Conservation (phyloP, 1,140 invertebrate species). For the Triops longicaudatus region DNA sequence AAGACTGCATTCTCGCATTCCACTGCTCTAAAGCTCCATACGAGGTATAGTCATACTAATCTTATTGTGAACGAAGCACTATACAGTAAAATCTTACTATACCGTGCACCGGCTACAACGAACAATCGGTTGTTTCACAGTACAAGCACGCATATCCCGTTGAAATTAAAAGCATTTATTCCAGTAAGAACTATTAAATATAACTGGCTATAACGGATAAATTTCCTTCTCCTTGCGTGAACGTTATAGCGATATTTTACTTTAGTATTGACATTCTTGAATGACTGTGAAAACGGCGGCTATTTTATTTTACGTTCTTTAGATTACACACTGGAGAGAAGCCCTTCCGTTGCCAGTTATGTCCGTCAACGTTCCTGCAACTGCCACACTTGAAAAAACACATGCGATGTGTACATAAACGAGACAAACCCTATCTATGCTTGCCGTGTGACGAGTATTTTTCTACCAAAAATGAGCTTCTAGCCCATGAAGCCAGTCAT, state of each 20-base stretch:
- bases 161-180: no score
- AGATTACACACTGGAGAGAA: constrained; percentile 67
- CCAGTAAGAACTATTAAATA: no score
- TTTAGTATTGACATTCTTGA: no score
- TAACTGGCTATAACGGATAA: no score
- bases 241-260: no score
- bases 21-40: constrained; percentile 69
- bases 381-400: constrained; percentile 71
- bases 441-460: constrained; percentile 60
- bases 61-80: no score
- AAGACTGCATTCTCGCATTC: constrained; percentile 73
- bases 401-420: constrained; percentile 69
- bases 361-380: constrained; percentile 63
- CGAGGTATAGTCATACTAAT: no score
- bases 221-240: no score
- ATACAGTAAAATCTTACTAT: no score
- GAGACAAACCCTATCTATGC: constrained; percentile 61
- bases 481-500: constrained; percentile 43
- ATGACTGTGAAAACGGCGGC: neutral
- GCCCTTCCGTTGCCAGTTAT: constrained; percentile 65
- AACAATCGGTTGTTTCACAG: no score
- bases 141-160: no score
- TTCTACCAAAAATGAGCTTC: constrained; percentile 61
- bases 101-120: no score
- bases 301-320: constrained; percentile 29